Evolutionary conservation across 2,113 vertebrate species (phyloP), one percentile per base, ranked within the genome.

Genomic region (Tragelaphus buxtoni): DNA sequence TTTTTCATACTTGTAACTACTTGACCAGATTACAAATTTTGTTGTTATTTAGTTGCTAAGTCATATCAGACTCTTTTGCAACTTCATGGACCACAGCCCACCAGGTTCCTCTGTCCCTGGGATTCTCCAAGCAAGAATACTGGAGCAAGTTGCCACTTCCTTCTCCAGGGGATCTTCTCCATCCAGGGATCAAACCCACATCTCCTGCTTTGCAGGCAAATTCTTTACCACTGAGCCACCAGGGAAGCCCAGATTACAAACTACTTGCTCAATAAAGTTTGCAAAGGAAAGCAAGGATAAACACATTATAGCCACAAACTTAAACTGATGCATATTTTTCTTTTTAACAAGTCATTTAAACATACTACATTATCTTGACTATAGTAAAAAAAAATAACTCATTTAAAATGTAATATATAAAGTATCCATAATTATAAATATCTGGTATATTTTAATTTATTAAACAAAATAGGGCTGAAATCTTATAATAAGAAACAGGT

Each of bases 271-370:
- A 56, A 55, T 35, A 79, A 95, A 87, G 65, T 77, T 80, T 35
- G 17, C 26, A 80, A 72, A 69, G 32, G 53, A 95, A 92, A 84
- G 28, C 26, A 88, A 51, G 51, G n/a, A 84, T 26, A 97, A 61
- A 69, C 4, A 53, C 16, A 39, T 76, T 65, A 72, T 14, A 60
- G 55, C 30, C 58, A 94, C 86, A 76, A 80, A 84, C 63, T 55
- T 65, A 90, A 92, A 83, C 30, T 77, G 65, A 84, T 88, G 30
- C 35, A 49, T 69, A 16, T 32, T 58, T 86, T 76, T 90, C n/a
- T 79, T 94, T 94, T 92, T 39, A 87, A 89, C 49, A 92, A 93
- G 81, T 60, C 55, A 94, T 11, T 91, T 45, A 88, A 95, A 91
- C 45, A 96, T 16, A 88, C 5, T 74, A 22, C 45, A 74, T 42